A percentile compares a stretch with the other conserved stretches of the same genome.
Conservation (phyloP, 2,888 invertebrate species). For the Muscina levida region DNA sequence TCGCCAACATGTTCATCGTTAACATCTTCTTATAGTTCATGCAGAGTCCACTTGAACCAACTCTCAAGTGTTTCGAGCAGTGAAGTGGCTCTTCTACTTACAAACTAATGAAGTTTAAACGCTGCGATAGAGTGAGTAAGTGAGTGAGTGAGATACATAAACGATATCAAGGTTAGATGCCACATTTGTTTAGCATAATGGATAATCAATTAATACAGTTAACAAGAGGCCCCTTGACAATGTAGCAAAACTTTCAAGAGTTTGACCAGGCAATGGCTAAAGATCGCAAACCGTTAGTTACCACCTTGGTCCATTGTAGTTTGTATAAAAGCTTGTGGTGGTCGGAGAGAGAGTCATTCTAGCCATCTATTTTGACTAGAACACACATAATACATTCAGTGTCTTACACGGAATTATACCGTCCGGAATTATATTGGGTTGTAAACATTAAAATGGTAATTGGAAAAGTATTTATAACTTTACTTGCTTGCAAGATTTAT, state of each 20-base stretch:
- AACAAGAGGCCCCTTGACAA: slow-evolving; percentile 57
- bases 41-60: slow-evolving; percentile 48
- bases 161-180: slow-evolving; percentile 58
- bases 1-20: background rate
- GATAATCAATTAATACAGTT: slow-evolving; percentile 65
- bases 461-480: background rate
- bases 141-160: slow-evolving; percentile 28
- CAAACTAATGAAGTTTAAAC: slow-evolving; percentile 61
- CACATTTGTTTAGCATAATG: slow-evolving; percentile 60
- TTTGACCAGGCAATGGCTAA: slow-evolving; percentile 23
- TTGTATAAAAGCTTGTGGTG: slow-evolving; percentile 38
- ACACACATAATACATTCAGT: slow-evolving; percentile 33
- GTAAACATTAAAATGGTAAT: slow-evolving; percentile 54
- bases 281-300: slow-evolving; percentile 40
- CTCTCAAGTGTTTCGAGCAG: slow-evolving; percentile 52
- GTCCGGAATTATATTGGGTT: slow-evolving; percentile 9
- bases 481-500: background rate
- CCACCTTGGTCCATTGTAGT: background rate
- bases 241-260: slow-evolving; percentile 4
- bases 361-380: slow-evolving; percentile 1
- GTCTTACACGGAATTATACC: background rate
- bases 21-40: too few species aligned
- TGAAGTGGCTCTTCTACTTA: slow-evolving; percentile 52
- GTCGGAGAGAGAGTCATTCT: slow-evolving; percentile 42
- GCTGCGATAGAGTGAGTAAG: slow-evolving; percentile 17